Conservation (phyloP, 2,797 vertebrate genomes). For the Channallabes apus region DNA sequence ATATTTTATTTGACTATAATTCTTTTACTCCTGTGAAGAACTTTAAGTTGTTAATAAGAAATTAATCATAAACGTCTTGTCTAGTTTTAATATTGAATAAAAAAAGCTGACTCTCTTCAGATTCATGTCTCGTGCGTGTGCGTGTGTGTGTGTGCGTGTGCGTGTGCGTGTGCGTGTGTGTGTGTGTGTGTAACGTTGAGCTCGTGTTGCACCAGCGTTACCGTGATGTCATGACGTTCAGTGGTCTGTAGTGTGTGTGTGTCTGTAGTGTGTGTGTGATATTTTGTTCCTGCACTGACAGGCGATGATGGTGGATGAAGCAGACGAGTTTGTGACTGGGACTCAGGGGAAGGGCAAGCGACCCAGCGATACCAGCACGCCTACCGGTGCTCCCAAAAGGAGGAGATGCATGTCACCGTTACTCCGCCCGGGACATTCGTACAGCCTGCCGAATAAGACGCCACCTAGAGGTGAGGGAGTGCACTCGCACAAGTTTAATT, state of each 20-base stretch:
- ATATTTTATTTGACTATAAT: too few species aligned
- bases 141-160: too few species aligned
- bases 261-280: neutral
- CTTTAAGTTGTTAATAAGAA: too few species aligned
- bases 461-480: constrained; percentile 63
- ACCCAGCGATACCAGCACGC: constrained; percentile 82
- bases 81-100: too few species aligned
- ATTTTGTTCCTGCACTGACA: constrained; percentile 67
- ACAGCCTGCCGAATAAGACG: constrained; percentile 74
- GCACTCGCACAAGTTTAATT: neutral
- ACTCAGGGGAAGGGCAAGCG: constrained; percentile 94
- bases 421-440: constrained; percentile 80
- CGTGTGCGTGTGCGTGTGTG: too few species aligned
- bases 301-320: constrained; percentile 99
- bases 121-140: too few species aligned
- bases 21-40: too few species aligned
- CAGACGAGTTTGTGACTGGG: constrained; percentile 92
- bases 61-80: too few species aligned
- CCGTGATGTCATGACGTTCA: neutral
- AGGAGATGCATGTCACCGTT: constrained; percentile 91
- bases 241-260: neutral
- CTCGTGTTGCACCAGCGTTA: too few species aligned
- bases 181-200: too few species aligned
- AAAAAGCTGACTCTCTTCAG: too few species aligned
- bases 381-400: constrained; percentile 84